Evolutionary conservation across 1,140 invertebrate genomes (phyloP), one percentile per base, ranked within the genome.

Genomic region (Drosophila ohnishii): DNA sequence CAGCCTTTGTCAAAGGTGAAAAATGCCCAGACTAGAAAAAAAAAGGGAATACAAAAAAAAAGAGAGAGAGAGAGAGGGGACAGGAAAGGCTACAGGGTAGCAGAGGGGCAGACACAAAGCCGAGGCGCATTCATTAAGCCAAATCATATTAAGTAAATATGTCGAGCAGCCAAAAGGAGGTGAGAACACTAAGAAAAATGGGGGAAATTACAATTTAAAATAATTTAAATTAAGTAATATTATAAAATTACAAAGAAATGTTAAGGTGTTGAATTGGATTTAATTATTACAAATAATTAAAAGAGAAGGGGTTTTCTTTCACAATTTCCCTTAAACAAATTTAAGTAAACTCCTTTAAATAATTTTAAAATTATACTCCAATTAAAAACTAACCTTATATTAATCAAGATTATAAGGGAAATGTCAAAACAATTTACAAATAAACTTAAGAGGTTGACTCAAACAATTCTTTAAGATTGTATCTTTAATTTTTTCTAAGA

Each of bases 1-100:
- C 63, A 66, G 70, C 66, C 78, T 74, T 85, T 86, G 82, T 84
- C 78, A 87, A 79, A 87, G 79, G 83, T 87, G 75, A 86, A 86
- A 76, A 86, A 87, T 79, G 60, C 67, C 48, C 64, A 60, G 74
- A 69, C 56, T 61, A 60, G 28, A 28, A 76, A 50, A 50, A 48
- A 50, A 48, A 50, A 50, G 48, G 28, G 48, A 50, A 50, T 50
- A 50, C 45, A 25, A 7, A 9, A 22, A 13, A 22, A 16, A 16
- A 28, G 4, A 10, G 5, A 48, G 3, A 32, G 8, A 53, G 9
- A 59, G 22, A 32, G 22, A 63, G 60, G 35, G 70, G 32, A 28
- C 34, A 70, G 35, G 28, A 57, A 45, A 44, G 65, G 47, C 35
- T 22, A 70, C 35, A 56, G 48, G 44, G 67, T 48, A 39, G 25